Evolutionary conservation across 2,888 invertebrate genomes (phyloP), one percentile per base, ranked within the genome.

Genomic region (Mythimna loreyi): DNA sequence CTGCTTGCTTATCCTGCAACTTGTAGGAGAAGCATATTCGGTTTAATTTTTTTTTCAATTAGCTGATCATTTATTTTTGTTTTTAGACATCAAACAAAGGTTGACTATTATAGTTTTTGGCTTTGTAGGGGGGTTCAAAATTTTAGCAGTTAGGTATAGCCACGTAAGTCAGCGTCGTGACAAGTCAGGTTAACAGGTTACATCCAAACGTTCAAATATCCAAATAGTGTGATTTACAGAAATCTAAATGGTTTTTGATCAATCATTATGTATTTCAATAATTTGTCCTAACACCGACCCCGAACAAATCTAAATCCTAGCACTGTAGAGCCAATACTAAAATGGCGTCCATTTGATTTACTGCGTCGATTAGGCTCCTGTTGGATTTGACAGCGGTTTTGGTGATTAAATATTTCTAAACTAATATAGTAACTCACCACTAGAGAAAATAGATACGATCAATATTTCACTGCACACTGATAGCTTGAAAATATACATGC

Each of bases 301-400:
- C n/a, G 8, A 40, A 13, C 8, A 43, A 30, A 7, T 3, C 23
- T 16, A 9, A 66, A 2, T 6, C 13, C n/a, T 9, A n/a, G n/a
- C 13, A 67, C 25, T 49, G 40, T 47, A 8, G 11, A 50, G 11
- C 23, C 4, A 49, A 9, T 70, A 69, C 25, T 7, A 69, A 69
- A 58, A 69, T 69, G 68, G 68, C 68, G 71, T 70, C 68, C 36
- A 56, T 23, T 19, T 23, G 21, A 36, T 23, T 19, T 5, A 5
- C 16, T 23, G 8, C 33, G 11, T 13, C 13, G 16, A 23, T 23
- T 56, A 36, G 1, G 23, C 56, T 23, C n/a, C n/a, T 11, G 30
- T 21, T 59, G 13, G 23, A 28, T 50, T 36, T 40, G 0, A 28
- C 7, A 49, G 16, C 3, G 9, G 28, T 19, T 49, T 3, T 33